phyloP scores from a whole-genome alignment of 2,113 vertebrate species.

The Haemorhous mexicanus region DNA sequence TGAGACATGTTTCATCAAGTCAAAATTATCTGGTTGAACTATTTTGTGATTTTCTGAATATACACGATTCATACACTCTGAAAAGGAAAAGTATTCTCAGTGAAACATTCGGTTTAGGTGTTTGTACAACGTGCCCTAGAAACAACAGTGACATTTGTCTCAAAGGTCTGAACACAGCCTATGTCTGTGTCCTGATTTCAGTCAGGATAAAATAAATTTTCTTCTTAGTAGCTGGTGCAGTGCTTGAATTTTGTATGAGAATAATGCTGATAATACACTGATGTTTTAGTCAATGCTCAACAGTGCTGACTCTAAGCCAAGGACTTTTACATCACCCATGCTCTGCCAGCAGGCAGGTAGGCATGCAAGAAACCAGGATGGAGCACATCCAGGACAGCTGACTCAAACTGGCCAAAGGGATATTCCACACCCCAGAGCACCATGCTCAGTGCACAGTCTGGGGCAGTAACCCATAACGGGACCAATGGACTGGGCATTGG shows the following conservation, averaged over 20 bases:
- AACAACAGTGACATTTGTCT: background rate
- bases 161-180: background rate
- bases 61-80: background rate
- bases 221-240: background rate
- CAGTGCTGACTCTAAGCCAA: background rate
- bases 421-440: background rate
- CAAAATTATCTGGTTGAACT: fast-evolving
- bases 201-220: background rate
- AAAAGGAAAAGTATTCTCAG: background rate
- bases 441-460: background rate
- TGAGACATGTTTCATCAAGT: background rate
- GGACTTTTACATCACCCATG: no score
- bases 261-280: background rate
- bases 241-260: background rate
- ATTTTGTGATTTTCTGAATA: background rate
- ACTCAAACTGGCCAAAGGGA: no score
- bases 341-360: background rate
- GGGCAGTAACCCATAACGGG: background rate
- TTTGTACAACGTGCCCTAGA: background rate
- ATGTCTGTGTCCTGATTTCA: background rate
- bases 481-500: fast-evolving
- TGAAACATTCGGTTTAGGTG: background rate
- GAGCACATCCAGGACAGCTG: background rate
- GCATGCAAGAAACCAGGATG: background rate
- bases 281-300: background rate